A percentile compares a stretch with the other conserved stretches of the same genome.
Conservation (phyloP, 2,888 invertebrate genomes). For the Lissocephala sabroskyi region DNA sequence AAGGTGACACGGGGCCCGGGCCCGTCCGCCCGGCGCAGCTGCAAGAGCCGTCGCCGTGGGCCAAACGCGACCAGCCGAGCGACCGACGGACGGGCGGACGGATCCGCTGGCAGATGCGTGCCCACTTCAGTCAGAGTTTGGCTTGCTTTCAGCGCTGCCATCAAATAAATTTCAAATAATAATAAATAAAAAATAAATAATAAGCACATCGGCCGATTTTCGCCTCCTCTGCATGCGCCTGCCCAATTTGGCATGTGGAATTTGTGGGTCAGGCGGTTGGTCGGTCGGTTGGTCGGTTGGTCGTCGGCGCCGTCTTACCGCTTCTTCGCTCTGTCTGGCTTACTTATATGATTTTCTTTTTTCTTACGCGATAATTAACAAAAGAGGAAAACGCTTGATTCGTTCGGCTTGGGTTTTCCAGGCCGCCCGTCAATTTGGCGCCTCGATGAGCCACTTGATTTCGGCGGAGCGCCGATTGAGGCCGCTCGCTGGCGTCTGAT, state of each 20-base stretch:
- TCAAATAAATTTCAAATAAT: conserved; percentile 41
- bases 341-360: conserved; percentile 36
- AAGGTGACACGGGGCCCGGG: conserved; percentile 24
- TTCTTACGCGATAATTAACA: conserved; percentile 12
- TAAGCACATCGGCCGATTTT: conserved; percentile 23
- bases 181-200: conserved; percentile 38
- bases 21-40: no score
- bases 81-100: no score
- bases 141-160: conserved; percentile 15
- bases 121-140: conserved; percentile 6
- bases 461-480: conserved; percentile 11
- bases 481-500: conserved; percentile 38
- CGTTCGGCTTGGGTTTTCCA: neutral
- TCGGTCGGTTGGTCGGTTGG: neutral
- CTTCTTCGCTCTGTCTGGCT: conserved; percentile 8
- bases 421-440: no score
- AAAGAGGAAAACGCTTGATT: no score
- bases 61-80: neutral
- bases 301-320: neutral
- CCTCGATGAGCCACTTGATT: no score
- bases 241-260: no score
- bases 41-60: conserved; percentile 1
- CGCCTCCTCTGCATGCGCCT: conserved; percentile 14
- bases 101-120: conserved; percentile 58
- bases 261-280: conserved; percentile 50